Conservation (phyloP, 2,113 vertebrate species). For the Electrona antarctica region DNA sequence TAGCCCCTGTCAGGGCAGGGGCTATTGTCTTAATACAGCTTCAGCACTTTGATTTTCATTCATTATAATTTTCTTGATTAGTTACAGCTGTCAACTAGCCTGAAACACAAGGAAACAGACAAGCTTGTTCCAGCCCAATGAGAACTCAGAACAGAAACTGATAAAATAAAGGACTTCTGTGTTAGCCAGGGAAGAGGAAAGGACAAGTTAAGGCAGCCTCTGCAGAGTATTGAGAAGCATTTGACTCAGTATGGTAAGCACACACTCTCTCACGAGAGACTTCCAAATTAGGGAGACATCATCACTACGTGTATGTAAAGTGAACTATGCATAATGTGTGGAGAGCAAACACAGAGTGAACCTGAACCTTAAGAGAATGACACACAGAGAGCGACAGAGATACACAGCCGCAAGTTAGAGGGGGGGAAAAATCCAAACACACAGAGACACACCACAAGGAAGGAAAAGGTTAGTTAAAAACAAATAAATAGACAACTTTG, state of each 20-base stretch:
- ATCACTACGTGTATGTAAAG: conserved; percentile 34
- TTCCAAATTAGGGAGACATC: conserved; percentile 11
- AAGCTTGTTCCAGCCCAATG: too few species aligned
- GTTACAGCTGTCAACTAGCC: too few species aligned
- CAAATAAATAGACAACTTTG: background rate
- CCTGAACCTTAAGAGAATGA: conserved; percentile 24
- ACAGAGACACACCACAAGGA: conserved; percentile 19
- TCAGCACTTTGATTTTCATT: too few species aligned
- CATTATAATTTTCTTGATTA: too few species aligned
- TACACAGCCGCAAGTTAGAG: conserved; percentile 46
- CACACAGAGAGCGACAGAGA: conserved; percentile 52
- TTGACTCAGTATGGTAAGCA: background rate
- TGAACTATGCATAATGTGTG: conserved; percentile 28
- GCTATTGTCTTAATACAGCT: too few species aligned
- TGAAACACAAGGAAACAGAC: too few species aligned
- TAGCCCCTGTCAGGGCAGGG: too few species aligned
- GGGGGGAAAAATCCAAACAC: conserved; percentile 20
- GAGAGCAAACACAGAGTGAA: conserved; percentile 15
- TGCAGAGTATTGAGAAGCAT: conserved; percentile 32
- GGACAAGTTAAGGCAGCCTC: background rate
- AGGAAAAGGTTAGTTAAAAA: conserved; percentile 6
- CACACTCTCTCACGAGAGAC: conserved; percentile 43
- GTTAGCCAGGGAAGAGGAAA: background rate
- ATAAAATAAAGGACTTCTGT: background rate
- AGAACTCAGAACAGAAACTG: too few species aligned